Evolutionary conservation across 2,888 invertebrate genomes (phyloP).

Genomic region (Timema podura): DNA sequence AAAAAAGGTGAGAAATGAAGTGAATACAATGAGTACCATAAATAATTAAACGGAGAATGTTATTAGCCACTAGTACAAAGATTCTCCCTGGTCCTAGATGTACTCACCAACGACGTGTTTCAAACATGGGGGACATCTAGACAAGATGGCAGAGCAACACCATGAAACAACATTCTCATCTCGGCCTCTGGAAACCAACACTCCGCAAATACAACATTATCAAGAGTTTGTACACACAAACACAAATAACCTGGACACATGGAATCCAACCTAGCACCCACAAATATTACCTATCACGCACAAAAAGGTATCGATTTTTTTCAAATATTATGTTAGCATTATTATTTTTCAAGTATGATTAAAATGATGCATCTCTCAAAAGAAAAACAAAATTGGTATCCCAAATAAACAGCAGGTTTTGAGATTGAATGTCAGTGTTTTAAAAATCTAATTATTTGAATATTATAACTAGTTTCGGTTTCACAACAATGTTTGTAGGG

Average conservation of each 20-base stretch:
- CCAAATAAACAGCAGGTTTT: too few relatives aligned
- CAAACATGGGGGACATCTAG: slow-evolving; percentile 18
- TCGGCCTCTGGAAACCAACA: slow-evolving; percentile 7
- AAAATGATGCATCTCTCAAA: too few relatives aligned
- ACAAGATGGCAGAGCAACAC: slow-evolving; percentile 31
- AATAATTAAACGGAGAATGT: not conserved
- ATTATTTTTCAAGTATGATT: too few relatives aligned
- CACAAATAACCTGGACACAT: slow-evolving; percentile 1
- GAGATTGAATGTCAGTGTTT: too few relatives aligned
- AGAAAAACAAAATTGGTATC: too few relatives aligned
- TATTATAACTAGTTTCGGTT: too few relatives aligned
- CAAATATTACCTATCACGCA: too few relatives aligned
- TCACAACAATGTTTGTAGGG: too few relatives aligned
- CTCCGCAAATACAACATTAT: slow-evolving; percentile 6
- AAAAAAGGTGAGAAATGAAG: too few relatives aligned
- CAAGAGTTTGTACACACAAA: not conserved
- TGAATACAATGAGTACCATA: not conserved
- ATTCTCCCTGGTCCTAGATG: not conserved
- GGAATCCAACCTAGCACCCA: not conserved
- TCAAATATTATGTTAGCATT: too few relatives aligned
- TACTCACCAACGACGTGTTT: slow-evolving; percentile 1
- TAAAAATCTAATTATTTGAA: too few relatives aligned
- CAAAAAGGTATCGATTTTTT: too few relatives aligned
- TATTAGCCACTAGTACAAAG: not conserved
- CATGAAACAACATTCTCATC: slow-evolving; percentile 29